Evolutionary conservation across 2,797 vertebrate species (phyloP), one percentile per base, ranked within the genome.

Genomic region (Centropyge bicolor): DNA sequence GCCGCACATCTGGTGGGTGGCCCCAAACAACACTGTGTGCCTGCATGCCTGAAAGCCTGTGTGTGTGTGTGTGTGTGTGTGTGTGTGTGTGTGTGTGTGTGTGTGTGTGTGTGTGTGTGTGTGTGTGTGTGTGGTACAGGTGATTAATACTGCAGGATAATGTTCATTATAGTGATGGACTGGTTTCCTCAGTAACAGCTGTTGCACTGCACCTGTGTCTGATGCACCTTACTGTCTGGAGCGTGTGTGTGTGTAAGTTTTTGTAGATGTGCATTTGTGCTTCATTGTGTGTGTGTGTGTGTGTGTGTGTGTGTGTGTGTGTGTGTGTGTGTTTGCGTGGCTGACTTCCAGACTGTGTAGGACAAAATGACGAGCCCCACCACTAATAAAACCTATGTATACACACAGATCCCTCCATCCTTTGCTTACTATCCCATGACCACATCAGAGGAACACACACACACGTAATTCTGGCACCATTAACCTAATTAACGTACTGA

Each of bases 91-190:
- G 57, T 62, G 74, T 35, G 45, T 55, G 60, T 27, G 20, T 27
- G 51, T 66, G 75, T 16, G 46, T 38, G 35, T 45, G 45, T 43
- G 54, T 55, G 69, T 49, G 35, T 43, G 67, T 60, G 61, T 48
- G 11, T 73, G 76, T 67, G 75, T 19, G 14, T 65, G 62, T 75
- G 52, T 20, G 41, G 64, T 82, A 83, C 59, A 86, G 83, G 90
- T 93, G 93, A 95, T 92, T 94, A 91, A 96, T 95, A 88, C 56
- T 80, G 86, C 83, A 71, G 76, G 84, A 90, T 83, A 90, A 93
- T 82, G 77, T 93, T 94, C 90, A 94, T 95, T 94, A 95, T 62
- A 77, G 69, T 95, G 95, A 96, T 94, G 93, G 92, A 95, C 87
- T 57, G 83, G 85, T 80, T 94, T 93, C 87, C 87, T 88, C 76